These are phyloP conservation scores for Xiphorhynchus elegans DNA, from an alignment of 2,113 vertebrate species.

Conservation along the genomic window DNA sequence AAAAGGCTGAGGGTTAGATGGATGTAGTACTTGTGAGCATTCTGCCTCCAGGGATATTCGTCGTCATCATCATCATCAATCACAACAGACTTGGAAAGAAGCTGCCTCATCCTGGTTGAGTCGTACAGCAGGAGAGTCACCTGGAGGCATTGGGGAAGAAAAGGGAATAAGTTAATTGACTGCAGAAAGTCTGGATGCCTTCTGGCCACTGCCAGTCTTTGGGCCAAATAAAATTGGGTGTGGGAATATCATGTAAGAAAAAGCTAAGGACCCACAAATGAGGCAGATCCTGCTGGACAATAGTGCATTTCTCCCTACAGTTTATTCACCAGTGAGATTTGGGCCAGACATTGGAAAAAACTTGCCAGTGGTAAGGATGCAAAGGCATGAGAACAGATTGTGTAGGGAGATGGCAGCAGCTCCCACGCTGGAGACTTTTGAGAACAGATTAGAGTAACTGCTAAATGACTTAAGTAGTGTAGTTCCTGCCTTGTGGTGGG, in stretches of 20 bases:
- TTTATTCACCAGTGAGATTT: background rate
- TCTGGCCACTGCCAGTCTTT: background rate
- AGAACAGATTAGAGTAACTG: slow-evolving; percentile 30
- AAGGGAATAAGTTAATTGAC: background rate
- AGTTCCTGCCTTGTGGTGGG: background rate
- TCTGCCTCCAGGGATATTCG: slow-evolving; percentile 75
- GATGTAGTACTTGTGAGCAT: slow-evolving; percentile 69
- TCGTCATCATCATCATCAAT: slow-evolving; percentile 66
- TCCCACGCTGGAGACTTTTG: slow-evolving; percentile 11
- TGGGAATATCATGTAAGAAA: background rate
- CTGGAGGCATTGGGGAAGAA: slow-evolving; percentile 12
- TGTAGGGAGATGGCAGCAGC: slow-evolving; percentile 7
- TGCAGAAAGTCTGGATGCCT: background rate
- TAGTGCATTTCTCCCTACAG: background rate
- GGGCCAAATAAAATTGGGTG: background rate
- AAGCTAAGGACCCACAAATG: background rate
- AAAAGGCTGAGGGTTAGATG: slow-evolving; percentile 74
- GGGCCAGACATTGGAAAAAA: background rate
- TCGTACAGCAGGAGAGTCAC: slow-evolving; percentile 71
- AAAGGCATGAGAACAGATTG: slow-evolving; percentile 32
- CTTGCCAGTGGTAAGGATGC: background rate
- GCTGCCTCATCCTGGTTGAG: slow-evolving; percentile 71
- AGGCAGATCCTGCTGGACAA: background rate
- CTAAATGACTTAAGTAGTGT: slow-evolving; percentile 16
- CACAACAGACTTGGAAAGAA: slow-evolving; percentile 76